Evolutionary conservation across 2,797 vertebrate species (phyloP), one percentile per base, ranked within the genome.

Genomic region (Xenopus petersii): DNA sequence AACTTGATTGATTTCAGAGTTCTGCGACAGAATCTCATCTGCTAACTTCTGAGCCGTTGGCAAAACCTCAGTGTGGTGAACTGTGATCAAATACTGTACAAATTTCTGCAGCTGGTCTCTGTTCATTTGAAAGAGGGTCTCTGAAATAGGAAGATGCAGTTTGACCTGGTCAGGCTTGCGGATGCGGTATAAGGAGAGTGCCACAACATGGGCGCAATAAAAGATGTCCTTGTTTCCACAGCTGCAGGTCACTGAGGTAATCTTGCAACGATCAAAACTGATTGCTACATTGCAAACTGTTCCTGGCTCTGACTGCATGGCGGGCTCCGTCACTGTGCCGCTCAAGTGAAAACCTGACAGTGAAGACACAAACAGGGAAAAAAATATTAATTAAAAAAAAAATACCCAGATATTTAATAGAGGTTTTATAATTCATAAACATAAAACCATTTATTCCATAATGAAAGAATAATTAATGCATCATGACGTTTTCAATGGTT

Each of bases 211-310:
- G 2, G 97, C 96, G 83, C 97, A 99, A 81, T 98, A 99, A 94
- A 99, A 98, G 92, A 99, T 99, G 95, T 99, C 97, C 87, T 98
- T 98, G 94, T 98, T 98, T 88, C 97, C 97, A 82, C 97, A 99
- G 86, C 95, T 95, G 85, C 97, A 99, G 64, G 96, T 98, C 83
- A 99, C 97, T 33, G 97, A 96, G 63, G 97, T 99, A 92, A 99
- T 99, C 91, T 99, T 99, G 93, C 97, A 99, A 92, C 97, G 96
- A 91, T 99, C 97, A 83, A 99, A 98, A 92, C 97, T 98, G 89
- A 99, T 98, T 86, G 97, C 97, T 86, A 99, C 97, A 81, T 94
- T 97, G 93, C 95, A 99, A 80, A 97, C 89, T 65, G 94, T 92
- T 91, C 98, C 95, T 47, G 96, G 95, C 82, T 97, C 94, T 2